These are phyloP conservation scores for Phrynosoma blainvillii DNA, from an alignment of 2,113 vertebrate species.

Conservation along the genomic window DNA sequence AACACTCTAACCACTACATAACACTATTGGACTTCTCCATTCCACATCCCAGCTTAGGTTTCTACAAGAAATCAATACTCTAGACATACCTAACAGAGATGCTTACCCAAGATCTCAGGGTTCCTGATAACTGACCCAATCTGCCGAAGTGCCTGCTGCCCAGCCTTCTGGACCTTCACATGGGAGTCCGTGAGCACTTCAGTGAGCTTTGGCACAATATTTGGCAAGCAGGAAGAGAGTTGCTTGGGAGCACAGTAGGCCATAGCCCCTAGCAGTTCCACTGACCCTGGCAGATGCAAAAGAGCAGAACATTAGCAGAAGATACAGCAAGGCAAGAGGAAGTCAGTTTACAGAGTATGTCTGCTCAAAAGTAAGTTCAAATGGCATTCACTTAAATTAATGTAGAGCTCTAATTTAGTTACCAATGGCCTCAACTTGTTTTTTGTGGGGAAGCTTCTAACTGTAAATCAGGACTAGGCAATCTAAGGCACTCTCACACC, in stretches of 20 bases:
- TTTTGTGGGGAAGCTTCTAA: too few relatives aligned
- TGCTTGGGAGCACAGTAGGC: slow-evolving; percentile 97
- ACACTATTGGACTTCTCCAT: background rate
- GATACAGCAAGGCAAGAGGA: background rate
- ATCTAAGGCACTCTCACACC: too few relatives aligned
- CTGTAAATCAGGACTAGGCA: too few relatives aligned
- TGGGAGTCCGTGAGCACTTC: slow-evolving; percentile 98
- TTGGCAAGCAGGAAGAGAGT: slow-evolving; percentile 95
- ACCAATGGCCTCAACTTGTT: too few relatives aligned
- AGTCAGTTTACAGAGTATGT: background rate
- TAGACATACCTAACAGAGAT: rapidly evolving
- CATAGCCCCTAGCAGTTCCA: slow-evolving; percentile 97
- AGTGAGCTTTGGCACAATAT: slow-evolving; percentile 96
- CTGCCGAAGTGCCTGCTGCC: slow-evolving; percentile 94
- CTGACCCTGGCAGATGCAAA: slow-evolving; percentile 83
- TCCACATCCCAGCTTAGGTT: background rate
- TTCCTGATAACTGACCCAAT: slow-evolving; percentile 98
- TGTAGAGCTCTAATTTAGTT: too few relatives aligned
- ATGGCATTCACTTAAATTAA: too few relatives aligned
- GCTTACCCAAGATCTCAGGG: slow-evolving; percentile 94
- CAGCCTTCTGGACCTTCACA: slow-evolving; percentile 97
- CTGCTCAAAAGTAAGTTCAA: too few relatives aligned
- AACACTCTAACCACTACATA: background rate
- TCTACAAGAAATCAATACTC: rapidly evolving
- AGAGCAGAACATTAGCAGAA: background rate